Evolutionary conservation across 2,888 invertebrate genomes (phyloP).

Genomic region (Lasioglossum oenotherae): DNA sequence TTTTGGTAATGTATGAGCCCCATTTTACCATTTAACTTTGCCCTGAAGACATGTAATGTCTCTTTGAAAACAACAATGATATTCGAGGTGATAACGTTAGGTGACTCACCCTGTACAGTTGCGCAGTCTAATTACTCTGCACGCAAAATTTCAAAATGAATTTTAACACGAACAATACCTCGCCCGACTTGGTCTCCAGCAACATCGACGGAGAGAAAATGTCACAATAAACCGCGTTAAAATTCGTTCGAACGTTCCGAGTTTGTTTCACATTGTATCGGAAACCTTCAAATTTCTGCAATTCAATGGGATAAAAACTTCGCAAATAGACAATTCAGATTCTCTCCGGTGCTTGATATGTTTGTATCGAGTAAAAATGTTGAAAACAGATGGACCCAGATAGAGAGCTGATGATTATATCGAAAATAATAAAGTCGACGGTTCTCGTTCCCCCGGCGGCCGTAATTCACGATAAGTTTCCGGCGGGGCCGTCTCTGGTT

Average conservation of each 20-base stretch:
- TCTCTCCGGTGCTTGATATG: neutral
- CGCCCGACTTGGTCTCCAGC: neutral
- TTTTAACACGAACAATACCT: neutral
- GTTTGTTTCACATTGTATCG: neutral
- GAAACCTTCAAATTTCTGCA: neutral
- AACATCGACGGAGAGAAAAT: too few relatives aligned
- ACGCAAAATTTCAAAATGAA: neutral
- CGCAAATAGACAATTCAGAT: neutral
- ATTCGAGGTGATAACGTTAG: too few relatives aligned
- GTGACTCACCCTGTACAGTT: too few relatives aligned
- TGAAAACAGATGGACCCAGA: neutral
- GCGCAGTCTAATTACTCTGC: too few relatives aligned
- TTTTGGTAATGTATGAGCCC: too few relatives aligned
- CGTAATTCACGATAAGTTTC: conserved; percentile 5
- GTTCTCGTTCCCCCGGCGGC: neutral
- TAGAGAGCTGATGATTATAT: too few relatives aligned
- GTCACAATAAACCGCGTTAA: too few relatives aligned
- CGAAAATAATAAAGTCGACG: neutral
- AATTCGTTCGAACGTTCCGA: neutral
- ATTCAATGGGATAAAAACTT: neutral
- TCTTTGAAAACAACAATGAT: too few relatives aligned
- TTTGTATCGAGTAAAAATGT: neutral
- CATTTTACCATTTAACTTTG: too few relatives aligned
- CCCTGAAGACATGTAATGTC: too few relatives aligned
- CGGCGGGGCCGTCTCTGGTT: neutral